Base-by-base conservation (phyloP, 2,888 invertebrate genomes). In the Pemphredon lugubris region DNA sequence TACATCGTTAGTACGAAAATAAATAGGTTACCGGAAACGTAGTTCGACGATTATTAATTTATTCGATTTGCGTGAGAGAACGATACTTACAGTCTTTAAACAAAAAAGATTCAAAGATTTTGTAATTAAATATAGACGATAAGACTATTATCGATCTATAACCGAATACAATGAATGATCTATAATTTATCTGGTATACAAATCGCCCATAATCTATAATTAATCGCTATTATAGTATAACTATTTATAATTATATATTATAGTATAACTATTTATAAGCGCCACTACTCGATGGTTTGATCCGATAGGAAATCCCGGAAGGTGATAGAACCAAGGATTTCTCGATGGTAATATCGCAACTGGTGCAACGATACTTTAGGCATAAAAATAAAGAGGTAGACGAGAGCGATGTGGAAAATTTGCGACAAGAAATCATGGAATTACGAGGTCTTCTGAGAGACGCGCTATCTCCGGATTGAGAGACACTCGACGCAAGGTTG, bases 321-420 rank as follows among this genome's bases (percentile, higher is more conserved):
- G 85, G 88, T 2, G 88, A 86, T 16, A 74, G 89, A 11, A 87
- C 87, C 50, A 85, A 88, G 39, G 91, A 92, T 68, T 93, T 92
- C 79, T 91, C 92, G 0, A 90, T 92, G 9, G 83, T 93, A 20
- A 93, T 93, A 91, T 91, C 92, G 0, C 91, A 91, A 59, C 87
- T 93, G 20, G 91, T 93, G 14, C 93, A 93, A 81, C 89, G 93
- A 63, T 93, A 93, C 86, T 93, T 93, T 79, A 90, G 92, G 40
- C 90, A 91, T 34, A 92, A 91, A 66, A 90, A 90, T 47, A 83
- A 86, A 20, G 73, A 76, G 30, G 59, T 64, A 1, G 88, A 82
- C 4, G 88, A 88, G 71, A 87, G 85, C 21, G 92, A 92, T 53
- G 75, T 91, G 23, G 91, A 91, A 23, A 78, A 87, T 13, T 73